These are phyloP conservation scores for Limosa lapponica DNA, from an alignment of 2,797 vertebrate species.

Conservation along the genomic window DNA sequence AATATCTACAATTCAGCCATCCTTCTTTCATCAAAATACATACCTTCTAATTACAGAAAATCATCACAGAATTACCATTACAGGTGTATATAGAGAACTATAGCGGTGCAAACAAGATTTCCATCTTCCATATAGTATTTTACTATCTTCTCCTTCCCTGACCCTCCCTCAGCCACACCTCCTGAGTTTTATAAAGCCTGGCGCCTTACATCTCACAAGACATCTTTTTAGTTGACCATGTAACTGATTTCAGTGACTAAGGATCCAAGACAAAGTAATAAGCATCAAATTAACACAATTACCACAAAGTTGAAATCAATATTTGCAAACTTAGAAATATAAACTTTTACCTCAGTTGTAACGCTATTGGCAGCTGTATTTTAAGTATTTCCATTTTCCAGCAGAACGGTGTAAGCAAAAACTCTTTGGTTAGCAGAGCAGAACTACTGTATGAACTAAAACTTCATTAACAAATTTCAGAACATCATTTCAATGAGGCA, in stretches of 20 bases:
- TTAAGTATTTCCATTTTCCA: not conserved
- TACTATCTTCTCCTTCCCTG: not conserved
- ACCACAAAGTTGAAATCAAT: not conserved
- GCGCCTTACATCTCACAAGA: not conserved
- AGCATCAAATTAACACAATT: not conserved
- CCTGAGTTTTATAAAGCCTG: not conserved
- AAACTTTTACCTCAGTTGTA: not conserved
- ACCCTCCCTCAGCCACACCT: not conserved
- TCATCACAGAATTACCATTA: not conserved
- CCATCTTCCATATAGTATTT: not conserved
- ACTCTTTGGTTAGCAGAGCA: not conserved
- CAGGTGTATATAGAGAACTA: not conserved
- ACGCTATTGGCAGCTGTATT: not conserved
- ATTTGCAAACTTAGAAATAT: not conserved
- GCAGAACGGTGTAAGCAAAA: not conserved
- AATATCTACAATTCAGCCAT: not conserved
- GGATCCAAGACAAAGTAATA: not conserved
- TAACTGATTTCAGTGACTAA: not conserved
- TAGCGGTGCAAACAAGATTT: not conserved
- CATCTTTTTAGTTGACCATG: accelerated
- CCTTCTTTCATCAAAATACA: not conserved
- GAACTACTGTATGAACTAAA: not conserved
- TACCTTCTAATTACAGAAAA: not conserved
- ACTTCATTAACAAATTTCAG: not conserved
- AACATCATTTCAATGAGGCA: not conserved